These are phyloP conservation scores for Halichondria panicea DNA, from an alignment of 37 sponge, comb jelly and placozoan species.

Conservation along the genomic window DNA sequence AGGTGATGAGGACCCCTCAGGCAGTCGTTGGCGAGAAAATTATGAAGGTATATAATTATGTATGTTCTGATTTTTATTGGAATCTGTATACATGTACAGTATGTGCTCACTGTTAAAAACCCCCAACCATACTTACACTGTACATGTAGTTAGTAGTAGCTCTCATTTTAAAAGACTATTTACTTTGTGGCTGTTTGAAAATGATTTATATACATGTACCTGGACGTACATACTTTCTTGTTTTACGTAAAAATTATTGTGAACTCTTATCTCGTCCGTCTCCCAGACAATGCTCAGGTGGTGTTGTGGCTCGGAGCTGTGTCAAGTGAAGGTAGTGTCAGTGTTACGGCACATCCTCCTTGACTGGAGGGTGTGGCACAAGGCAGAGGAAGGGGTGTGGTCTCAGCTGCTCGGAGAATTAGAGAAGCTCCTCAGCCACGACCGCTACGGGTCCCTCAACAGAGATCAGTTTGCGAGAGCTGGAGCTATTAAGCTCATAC, in stretches of 20 bases:
- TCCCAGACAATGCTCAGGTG: constrained; percentile 63
- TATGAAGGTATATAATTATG: constrained; percentile 38
- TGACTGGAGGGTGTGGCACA: constrained; percentile 94
- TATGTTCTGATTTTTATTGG: neutral
- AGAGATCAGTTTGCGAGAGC: constrained; percentile 24
- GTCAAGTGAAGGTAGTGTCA: constrained; percentile 36
- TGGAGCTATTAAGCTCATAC: constrained; percentile 43
- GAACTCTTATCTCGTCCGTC: neutral
- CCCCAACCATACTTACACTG: no score
- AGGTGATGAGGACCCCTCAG: constrained; percentile 51
- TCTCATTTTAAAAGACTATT: no score
- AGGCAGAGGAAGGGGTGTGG: constrained; percentile 56
- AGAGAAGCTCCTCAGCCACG: constrained; percentile 37
- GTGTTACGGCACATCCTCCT: constrained; percentile 80
- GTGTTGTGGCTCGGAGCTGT: constrained; percentile 56
- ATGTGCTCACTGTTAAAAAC: no score
- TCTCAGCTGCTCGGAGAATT: constrained; percentile 39
- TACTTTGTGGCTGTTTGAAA: neutral
- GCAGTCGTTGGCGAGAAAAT: constrained; percentile 41
- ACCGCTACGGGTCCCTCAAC: constrained; percentile 17
- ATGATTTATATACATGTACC: neutral
- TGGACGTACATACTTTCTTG: neutral
- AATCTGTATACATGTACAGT: neutral
- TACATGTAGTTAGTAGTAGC: no score
- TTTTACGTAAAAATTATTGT: neutral